Evolutionary conservation across 2,113 vertebrate genomes (phyloP).

Genomic region (Micronisus gabar): DNA sequence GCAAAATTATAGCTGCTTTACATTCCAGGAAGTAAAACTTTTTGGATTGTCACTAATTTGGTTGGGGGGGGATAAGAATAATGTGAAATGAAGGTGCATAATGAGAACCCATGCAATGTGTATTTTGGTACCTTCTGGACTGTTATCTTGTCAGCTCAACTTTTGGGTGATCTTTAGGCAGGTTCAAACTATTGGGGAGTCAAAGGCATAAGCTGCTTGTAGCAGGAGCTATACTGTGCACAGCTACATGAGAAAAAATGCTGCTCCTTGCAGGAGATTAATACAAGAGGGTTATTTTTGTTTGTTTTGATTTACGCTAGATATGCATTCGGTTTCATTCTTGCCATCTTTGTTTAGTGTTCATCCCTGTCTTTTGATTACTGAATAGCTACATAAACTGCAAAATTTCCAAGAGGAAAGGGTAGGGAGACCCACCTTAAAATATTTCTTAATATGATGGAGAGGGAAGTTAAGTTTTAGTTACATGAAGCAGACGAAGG

Average conservation of each 20-base stretch:
- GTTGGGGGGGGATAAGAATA: not conserved
- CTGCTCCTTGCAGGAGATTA: not conserved
- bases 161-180: not conserved
- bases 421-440: not conserved
- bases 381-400: not conserved
- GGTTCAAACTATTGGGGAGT: not conserved
- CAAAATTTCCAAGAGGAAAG: not conserved
- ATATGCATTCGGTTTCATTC: not conserved
- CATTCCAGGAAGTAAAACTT: not conserved
- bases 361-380: not conserved
- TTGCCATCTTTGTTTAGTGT: not conserved
- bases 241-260: not conserved
- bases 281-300: not conserved
- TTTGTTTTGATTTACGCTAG: not conserved
- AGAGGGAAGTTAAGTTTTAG: not conserved
- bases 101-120: not conserved
- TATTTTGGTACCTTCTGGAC: not conserved
- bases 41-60: not conserved
- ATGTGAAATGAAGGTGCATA: not conserved
- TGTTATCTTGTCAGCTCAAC: not conserved
- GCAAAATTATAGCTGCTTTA: not conserved
- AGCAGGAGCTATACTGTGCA: not conserved
- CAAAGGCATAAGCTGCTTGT: not conserved
- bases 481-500: not conserved
- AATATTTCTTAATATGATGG: not conserved